Percentiles rank a stretch among this genome's conserved stretches.
Conservation (phyloP, 2,888 invertebrate genomes). For the Galeopsomyia nigrocyanea region DNA sequence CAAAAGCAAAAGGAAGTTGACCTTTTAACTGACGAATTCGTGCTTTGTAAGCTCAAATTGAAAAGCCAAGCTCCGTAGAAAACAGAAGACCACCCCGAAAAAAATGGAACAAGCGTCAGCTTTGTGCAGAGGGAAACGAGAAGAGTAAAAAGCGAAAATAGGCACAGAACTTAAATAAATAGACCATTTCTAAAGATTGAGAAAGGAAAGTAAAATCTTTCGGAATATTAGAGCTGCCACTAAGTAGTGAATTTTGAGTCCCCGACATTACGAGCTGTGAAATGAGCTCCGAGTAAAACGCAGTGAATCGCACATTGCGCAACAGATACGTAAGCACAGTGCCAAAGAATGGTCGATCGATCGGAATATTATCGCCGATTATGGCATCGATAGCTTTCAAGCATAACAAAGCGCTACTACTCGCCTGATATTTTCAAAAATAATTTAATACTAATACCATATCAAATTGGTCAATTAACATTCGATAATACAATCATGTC, state of each 20-base stretch:
- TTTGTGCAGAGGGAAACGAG: conserved; percentile 5
- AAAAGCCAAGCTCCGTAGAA: conserved; percentile 27
- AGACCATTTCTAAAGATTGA: not conserved
- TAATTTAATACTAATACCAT: conserved; percentile 45
- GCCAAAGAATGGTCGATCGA: conserved; percentile 19
- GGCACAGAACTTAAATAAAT: not conserved
- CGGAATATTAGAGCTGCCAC: too few relatives aligned
- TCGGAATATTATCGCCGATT: conserved; percentile 31
- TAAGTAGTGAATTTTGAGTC: too few relatives aligned
- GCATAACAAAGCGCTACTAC: conserved; percentile 36
- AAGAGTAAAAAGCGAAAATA: not conserved
- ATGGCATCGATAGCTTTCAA: conserved; percentile 17
- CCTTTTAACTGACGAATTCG: conserved; percentile 40
- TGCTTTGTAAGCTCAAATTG: conserved; percentile 30
- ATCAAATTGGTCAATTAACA: too few relatives aligned
- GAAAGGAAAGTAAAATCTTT: too few relatives aligned
- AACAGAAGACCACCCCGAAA: conserved; percentile 16
- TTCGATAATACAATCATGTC: too few relatives aligned
- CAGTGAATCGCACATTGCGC: not conserved
- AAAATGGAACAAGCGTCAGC: not conserved
- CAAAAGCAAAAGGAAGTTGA: conserved; percentile 30
- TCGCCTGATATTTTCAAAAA: conserved; percentile 51
- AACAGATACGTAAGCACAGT: conserved; percentile 14
- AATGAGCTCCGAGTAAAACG: conserved; percentile 7
- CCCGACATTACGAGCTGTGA: too few relatives aligned